Evolutionary conservation across 2,888 invertebrate species (phyloP).

Genomic region (Alcis repandata): DNA sequence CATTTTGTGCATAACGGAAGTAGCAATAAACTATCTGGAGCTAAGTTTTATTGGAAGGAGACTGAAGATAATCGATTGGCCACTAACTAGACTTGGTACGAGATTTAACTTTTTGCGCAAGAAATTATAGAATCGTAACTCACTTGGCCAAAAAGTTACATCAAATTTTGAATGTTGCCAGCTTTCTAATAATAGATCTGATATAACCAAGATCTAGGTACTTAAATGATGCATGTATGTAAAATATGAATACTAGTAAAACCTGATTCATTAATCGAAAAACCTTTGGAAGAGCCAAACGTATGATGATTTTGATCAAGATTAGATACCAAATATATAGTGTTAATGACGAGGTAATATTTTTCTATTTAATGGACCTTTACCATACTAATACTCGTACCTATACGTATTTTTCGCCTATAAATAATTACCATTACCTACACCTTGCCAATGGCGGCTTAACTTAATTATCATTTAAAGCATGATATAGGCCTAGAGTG

Average conservation of each 20-base stretch:
- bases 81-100: neutral
- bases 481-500: no score
- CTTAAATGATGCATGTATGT: slow-evolving; percentile 5
- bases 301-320: neutral
- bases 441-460: no score
- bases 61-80: neutral
- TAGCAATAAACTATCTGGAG: neutral
- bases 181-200: slow-evolving; percentile 5
- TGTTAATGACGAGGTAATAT: neutral
- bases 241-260: slow-evolving; percentile 2
- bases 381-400: no score
- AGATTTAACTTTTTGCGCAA: no score
- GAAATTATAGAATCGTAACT: no score
- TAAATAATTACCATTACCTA: no score
- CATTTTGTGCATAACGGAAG: no score
- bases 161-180: neutral
- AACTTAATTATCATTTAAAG: no score
- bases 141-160: neutral
- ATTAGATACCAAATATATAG: neutral
- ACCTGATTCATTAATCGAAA: neutral
- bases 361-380: no score
- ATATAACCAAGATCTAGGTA: neutral
- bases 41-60: neutral
- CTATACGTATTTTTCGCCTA: no score
- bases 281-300: neutral